Conservation (phyloP, 1,140 invertebrate species). For the Wasmannia auropunctata region DNA sequence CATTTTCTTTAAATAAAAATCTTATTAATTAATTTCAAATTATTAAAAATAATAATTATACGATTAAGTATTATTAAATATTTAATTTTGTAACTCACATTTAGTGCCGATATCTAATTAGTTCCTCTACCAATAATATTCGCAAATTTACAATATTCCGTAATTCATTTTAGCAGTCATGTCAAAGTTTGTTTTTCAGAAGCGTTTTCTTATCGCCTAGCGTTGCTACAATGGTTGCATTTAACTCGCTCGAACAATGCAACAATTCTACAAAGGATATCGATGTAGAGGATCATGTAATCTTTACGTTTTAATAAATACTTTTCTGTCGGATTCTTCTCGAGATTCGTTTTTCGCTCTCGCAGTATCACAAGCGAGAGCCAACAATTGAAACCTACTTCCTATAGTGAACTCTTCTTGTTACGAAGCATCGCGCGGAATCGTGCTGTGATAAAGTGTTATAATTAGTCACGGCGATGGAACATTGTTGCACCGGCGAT, state of each 20-base stretch:
- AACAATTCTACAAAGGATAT: constrained; percentile 1
- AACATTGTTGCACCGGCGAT: constrained; percentile 51
- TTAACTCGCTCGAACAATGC: background rate
- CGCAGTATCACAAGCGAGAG: constrained; percentile 20
- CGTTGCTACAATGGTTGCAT: background rate
- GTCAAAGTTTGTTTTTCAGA: background rate
- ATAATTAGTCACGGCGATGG: constrained; percentile 47
- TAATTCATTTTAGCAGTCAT: background rate
- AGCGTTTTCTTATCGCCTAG: background rate
- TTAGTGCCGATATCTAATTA: background rate
- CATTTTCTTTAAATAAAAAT: background rate
- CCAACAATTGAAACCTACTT: constrained; percentile 26
- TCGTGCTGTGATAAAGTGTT: constrained; percentile 43
- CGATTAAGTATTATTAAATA: background rate
- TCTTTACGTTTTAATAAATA: constrained; percentile 9
- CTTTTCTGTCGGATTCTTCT: background rate
- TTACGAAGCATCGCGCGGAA: constrained; percentile 28
- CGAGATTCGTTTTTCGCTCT: constrained; percentile 11
- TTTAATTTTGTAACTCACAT: background rate
- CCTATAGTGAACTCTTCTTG: constrained; percentile 30
- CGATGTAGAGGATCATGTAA: constrained; percentile 25
- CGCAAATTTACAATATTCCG: background rate
- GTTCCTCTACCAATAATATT: background rate
- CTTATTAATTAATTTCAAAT: background rate
- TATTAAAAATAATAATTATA: background rate